Conservation (phyloP, 2,797 vertebrate species). For the Alauda arvensis region DNA sequence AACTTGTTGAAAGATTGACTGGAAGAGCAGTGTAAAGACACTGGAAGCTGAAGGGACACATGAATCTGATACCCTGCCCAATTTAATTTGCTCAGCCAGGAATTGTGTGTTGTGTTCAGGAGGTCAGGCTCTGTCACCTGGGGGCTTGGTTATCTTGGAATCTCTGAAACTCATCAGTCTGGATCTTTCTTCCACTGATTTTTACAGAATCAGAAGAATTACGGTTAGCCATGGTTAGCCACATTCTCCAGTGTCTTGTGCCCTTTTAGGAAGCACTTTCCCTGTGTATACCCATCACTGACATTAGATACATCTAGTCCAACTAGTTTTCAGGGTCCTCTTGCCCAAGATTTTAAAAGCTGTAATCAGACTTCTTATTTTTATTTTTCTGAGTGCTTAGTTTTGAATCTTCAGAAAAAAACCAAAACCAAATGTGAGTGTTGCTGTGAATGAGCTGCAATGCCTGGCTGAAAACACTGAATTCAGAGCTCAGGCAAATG, state of each 20-base stretch:
- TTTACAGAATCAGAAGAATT: neutral
- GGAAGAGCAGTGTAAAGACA: neutral
- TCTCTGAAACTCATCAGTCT: neutral
- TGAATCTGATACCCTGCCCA: neutral
- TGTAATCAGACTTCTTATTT: neutral
- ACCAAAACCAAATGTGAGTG: neutral
- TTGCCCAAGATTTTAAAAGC: neutral
- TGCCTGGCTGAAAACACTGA: neutral
- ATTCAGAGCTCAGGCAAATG: neutral
- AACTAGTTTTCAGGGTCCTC: neutral
- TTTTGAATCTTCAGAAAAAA: neutral
- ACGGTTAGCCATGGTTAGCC: neutral
- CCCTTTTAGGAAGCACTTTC: neutral
- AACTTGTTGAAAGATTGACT: neutral
- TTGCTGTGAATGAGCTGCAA: neutral
- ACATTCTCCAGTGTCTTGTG: neutral
- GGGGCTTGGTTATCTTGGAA: neutral
- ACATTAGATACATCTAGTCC: neutral
- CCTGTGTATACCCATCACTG: neutral
- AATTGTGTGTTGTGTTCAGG: neutral
- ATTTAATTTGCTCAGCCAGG: fast-evolving
- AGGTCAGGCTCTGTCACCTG: neutral
- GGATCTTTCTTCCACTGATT: neutral
- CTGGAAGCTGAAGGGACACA: neutral
- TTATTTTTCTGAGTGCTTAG: neutral